phyloP scores from a whole-genome alignment of 2,888 invertebrate genomes.

The Pedicia rivosa region DNA sequence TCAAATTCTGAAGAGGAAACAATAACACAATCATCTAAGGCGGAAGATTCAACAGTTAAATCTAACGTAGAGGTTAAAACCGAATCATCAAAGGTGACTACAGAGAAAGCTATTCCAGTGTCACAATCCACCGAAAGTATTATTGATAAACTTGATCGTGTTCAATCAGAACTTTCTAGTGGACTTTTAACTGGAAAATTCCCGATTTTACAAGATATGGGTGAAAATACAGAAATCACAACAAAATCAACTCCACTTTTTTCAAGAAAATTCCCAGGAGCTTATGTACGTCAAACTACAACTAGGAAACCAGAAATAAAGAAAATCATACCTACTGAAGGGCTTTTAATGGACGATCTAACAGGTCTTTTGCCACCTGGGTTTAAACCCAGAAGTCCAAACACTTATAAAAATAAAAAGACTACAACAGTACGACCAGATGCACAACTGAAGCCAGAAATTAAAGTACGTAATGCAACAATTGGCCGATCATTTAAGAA shows the following conservation, averaged over 20 bases:
- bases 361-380: slow-evolving; percentile 45
- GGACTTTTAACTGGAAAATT: slow-evolving; percentile 58
- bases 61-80: slow-evolving; percentile 20
- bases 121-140: slow-evolving; percentile 62
- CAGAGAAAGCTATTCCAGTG: slow-evolving; percentile 10
- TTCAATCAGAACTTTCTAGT: slow-evolving; percentile 69
- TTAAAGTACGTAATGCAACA: slow-evolving; percentile 22
- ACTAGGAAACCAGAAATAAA: slow-evolving; percentile 10
- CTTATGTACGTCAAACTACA: slow-evolving; percentile 16
- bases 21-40: slow-evolving; percentile 11
- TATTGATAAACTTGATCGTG: slow-evolving; percentile 70
- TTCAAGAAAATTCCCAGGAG: slow-evolving; percentile 48
- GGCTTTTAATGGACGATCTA: slow-evolving; percentile 39
- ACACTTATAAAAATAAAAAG: slow-evolving; percentile 36
- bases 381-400: slow-evolving; percentile 35
- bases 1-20: slow-evolving; percentile 16
- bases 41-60: slow-evolving; percentile 10
- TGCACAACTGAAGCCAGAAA: slow-evolving; percentile 5
- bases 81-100: slow-evolving; percentile 19
- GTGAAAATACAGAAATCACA: slow-evolving; percentile 5
- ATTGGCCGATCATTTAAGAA: slow-evolving; percentile 37
- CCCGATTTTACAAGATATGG: slow-evolving; percentile 50
- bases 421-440: slow-evolving; percentile 30
- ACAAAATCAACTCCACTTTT: slow-evolving; percentile 35
- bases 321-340: slow-evolving; percentile 30